Conservation (phyloP, 2,797 vertebrate species). For the Malurus leucopterus region DNA sequence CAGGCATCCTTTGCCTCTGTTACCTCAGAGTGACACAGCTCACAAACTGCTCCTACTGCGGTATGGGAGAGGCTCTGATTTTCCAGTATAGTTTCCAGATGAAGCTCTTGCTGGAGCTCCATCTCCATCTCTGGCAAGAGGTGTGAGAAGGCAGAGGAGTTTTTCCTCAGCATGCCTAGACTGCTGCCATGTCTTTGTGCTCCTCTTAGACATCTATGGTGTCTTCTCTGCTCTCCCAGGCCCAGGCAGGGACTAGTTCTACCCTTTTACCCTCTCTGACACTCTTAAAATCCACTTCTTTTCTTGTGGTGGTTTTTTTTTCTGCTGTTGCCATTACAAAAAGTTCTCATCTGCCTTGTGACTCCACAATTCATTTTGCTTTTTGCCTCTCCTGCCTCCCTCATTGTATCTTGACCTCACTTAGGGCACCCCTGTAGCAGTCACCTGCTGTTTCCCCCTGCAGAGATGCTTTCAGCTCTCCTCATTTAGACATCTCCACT, state of each 20-base stretch:
- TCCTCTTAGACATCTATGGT: rapidly evolving
- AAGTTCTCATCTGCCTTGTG: neutral
- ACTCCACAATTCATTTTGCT: neutral
- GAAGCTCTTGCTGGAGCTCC: neutral
- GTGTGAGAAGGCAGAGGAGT: neutral
- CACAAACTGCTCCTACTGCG: neutral
- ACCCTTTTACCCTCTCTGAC: neutral
- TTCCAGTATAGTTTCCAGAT: neutral
- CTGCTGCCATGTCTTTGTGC: neutral
- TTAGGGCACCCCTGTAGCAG: neutral
- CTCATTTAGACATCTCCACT: neutral
- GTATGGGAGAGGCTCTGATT: neutral
- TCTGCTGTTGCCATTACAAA: neutral
- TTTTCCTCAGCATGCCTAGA: rapidly evolving
- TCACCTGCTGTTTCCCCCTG: neutral
- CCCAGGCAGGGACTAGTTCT: rapidly evolving
- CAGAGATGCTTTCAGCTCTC: neutral
- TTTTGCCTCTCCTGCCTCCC: neutral
- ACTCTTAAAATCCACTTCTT: neutral
- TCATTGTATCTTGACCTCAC: neutral
- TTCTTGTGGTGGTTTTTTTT: neutral
- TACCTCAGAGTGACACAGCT: neutral
- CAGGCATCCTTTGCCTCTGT: neutral
- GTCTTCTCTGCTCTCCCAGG: neutral
- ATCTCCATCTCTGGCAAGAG: neutral